Conservation (phyloP, 2,888 invertebrate species). For the Scaptomyza caliginosa region DNA sequence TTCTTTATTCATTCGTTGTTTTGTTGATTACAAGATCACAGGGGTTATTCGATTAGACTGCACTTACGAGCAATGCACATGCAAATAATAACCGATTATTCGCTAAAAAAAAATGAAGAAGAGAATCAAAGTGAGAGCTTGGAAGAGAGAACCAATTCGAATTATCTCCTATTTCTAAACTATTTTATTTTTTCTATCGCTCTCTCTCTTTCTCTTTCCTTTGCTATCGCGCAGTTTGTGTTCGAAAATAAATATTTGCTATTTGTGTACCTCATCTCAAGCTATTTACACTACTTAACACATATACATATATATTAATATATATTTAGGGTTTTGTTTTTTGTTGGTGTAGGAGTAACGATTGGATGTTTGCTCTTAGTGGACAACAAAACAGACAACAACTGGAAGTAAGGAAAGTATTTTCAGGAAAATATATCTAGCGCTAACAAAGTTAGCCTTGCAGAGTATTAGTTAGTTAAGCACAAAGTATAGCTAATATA, state of each 20-base stretch:
- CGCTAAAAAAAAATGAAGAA: conserved; percentile 15
- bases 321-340: not conserved
- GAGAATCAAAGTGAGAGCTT: not conserved
- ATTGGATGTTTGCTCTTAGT: not conserved
- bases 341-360: not conserved
- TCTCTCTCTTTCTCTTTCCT: not conserved
- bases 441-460: conserved; percentile 3
- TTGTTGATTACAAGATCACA: conserved; percentile 65
- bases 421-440: not conserved
- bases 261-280: conserved; percentile 11
- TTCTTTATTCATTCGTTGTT: conserved; percentile 40
- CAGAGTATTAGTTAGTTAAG: conserved; percentile 12
- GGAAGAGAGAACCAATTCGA: conserved; percentile 1
- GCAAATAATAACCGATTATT: conserved; percentile 27
- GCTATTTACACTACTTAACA: not conserved
- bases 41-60: conserved; percentile 65
- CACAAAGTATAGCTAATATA: conserved; percentile 1
- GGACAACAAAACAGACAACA: too few species aligned
- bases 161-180: not conserved
- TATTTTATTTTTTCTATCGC: not conserved
- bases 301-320: not conserved
- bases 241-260: conserved; percentile 18
- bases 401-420: too few species aligned
- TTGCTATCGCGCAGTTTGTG: conserved; percentile 5
- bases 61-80: conserved; percentile 38